Conservation (phyloP, 2,888 invertebrate genomes). For the Standfussiana lucernea region DNA sequence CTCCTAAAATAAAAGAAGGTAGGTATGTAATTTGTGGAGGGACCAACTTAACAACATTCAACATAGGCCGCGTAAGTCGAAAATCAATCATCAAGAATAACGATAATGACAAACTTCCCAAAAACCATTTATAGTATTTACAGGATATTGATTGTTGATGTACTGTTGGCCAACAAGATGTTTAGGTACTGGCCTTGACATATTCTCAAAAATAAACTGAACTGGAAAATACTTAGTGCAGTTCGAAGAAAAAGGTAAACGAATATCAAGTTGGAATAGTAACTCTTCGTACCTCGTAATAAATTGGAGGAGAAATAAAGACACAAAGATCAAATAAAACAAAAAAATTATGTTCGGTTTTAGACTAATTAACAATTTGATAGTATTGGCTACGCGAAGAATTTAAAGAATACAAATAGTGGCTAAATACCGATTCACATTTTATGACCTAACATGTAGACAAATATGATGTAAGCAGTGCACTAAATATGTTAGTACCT, state of each 20-base stretch:
- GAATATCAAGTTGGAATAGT: constrained; percentile 2
- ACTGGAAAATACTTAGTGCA: neutral
- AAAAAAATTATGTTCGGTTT: neutral
- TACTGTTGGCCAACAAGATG: neutral
- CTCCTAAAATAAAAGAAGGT: neutral
- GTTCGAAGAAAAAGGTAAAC: neutral
- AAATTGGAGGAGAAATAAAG: neutral
- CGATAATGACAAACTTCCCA: neutral
- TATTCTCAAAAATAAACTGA: neutral
- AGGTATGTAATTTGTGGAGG: neutral
- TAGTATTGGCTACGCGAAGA: neutral
- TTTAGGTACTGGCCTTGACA: neutral
- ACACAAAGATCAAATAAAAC: neutral
- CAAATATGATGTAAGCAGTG: constrained; percentile 33
- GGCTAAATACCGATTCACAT: neutral
- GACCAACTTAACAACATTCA: neutral
- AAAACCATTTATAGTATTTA: neutral
- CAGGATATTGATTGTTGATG: neutral
- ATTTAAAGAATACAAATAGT: neutral
- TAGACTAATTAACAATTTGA: neutral
- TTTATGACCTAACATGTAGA: neutral
- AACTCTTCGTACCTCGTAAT: neutral
- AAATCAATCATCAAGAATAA: neutral
- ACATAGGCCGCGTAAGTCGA: neutral
- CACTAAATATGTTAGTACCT: constrained; percentile 56